Evolutionary conservation across 2,888 invertebrate genomes (phyloP), one percentile per base, ranked within the genome.

Genomic region (Ectobius pallidus): DNA sequence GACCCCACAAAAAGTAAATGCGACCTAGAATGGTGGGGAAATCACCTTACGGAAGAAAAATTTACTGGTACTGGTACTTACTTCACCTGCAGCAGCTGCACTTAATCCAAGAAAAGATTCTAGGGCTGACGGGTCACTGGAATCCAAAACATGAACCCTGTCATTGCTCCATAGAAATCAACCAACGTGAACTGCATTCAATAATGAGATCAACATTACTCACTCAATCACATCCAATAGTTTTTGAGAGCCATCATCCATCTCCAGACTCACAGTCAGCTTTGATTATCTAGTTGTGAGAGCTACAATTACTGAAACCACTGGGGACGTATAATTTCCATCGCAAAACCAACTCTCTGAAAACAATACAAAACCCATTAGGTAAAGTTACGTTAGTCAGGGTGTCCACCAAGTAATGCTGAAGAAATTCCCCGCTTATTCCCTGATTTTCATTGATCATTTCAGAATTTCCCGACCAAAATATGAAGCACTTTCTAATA

Each of bases 241-340:
- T 77, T 80, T 80, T 78, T 80, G 80, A 77, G 80, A 79, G 77
- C 80, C 80, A 80, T 81, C 80, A 78, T 81, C 81, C 81, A 81
- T 81, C 69, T 76, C 76, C 73, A 65, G 65, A 65, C 65, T 27
- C 65, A 30, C 58, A 58, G 32, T 58, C 58, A 69, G 62, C 55
- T 63, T 52, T 55, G 27, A 68, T 58, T 55, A 34, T 30, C 25
- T n/a, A 39, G 16, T 14, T 7, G 11, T 14, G 32, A 18, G 30
- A 32, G 27, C 58, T 58, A 25, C 32, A 58, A 58, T 58, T 58
- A 58, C 27, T 58, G 58, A 14, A 25, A 58, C 58, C 18, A 27
- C 58, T 30, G 18, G 58, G 25, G 32, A 25, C 22, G 58, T 32
- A 30, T 27, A n/a, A 14, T 58, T 58, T 30, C 58, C 58, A 58